Evolutionary conservation across 53 echinoderm and acorn worm genomes (phyloP).

Genomic region (Mesocentrotus franciscanus): DNA sequence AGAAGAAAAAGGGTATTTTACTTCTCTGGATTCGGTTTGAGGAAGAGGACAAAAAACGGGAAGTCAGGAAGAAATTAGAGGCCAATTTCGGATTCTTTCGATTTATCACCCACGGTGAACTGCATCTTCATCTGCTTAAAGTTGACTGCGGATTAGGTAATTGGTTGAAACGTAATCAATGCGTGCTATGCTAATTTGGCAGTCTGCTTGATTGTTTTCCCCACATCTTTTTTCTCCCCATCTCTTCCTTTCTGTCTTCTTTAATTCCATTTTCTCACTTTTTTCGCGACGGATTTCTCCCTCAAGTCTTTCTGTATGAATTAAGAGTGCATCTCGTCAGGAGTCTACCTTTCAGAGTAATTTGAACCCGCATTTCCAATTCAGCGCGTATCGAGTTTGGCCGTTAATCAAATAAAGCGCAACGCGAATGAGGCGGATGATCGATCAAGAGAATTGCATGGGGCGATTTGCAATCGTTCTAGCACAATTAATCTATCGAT

Average conservation of each 20-base stretch:
- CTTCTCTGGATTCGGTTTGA: conserved; percentile 36
- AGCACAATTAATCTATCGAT: conserved; percentile 72
- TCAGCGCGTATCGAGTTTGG: conserved; percentile 67
- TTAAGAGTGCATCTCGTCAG: conserved; percentile 53
- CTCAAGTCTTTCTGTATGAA: conserved; percentile 64
- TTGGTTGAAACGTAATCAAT: conserved; percentile 66
- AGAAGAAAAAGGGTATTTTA: conserved; percentile 6
- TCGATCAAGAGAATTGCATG: conserved; percentile 68
- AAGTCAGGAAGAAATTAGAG: conserved; percentile 63
- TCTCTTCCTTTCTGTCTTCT: conserved; percentile 39
- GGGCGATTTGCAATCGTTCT: conserved; percentile 70
- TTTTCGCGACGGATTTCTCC: conserved; percentile 58
- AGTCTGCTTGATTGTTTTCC: conserved; percentile 53
- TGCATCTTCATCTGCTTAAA: conserved; percentile 64
- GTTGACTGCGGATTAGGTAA: conserved; percentile 67
- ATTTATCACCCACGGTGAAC: conserved; percentile 61
- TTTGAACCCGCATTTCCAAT: conserved; percentile 68
- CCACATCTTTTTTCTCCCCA: conserved; percentile 1
- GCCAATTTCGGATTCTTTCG: conserved; percentile 57
- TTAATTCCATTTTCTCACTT: conserved; percentile 51
- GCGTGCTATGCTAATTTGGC: conserved; percentile 62
- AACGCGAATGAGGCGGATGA: conserved; percentile 58
- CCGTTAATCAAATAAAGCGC: conserved; percentile 62
- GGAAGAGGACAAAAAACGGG: conserved; percentile 43
- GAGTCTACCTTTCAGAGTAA: conserved; percentile 43